phyloP scores from a whole-genome alignment of 1,140 invertebrate genomes.

The Macrocentrus cingulum region DNA sequence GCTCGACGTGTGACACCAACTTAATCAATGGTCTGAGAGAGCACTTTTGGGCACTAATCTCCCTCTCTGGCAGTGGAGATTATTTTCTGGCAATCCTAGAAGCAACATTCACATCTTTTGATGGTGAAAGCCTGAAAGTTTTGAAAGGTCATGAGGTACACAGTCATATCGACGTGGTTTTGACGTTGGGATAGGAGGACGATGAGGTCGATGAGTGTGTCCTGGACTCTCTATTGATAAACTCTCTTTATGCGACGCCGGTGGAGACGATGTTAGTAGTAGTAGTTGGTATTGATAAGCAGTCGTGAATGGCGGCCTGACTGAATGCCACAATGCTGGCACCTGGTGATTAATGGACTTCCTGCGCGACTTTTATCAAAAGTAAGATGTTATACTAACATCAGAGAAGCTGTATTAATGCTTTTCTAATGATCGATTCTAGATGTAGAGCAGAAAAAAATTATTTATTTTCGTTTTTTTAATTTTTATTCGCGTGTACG shows the following conservation, averaged over 20 bases:
- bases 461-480: not conserved
- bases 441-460: slow-evolving; percentile 1
- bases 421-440: slow-evolving; percentile 9
- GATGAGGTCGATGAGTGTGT: slow-evolving; percentile 25
- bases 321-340: slow-evolving; percentile 44
- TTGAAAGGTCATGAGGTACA: slow-evolving; percentile 25
- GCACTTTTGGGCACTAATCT: not conserved
- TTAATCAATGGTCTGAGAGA: not conserved
- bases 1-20: not conserved
- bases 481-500: not conserved
- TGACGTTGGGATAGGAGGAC: slow-evolving; percentile 9
- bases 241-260: slow-evolving; percentile 34
- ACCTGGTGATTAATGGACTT: slow-evolving; percentile 47
- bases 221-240: slow-evolving; percentile 40
- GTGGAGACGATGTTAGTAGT: slow-evolving; percentile 24
- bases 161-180: slow-evolving; percentile 14
- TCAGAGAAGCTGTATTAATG: not conserved
- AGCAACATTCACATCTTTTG: not conserved
- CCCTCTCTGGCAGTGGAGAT: no score
- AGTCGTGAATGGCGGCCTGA: slow-evolving; percentile 36
- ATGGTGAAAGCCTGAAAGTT: slow-evolving; percentile 10
- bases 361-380: slow-evolving; percentile 41
- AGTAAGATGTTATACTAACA: slow-evolving; percentile 36
- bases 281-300: slow-evolving; percentile 46
- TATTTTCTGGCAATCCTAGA: no score